Percentiles rank a stretch among this genome's conserved stretches.
These are phyloP conservation scores for Amphiprion percula DNA, from an alignment of 2,113 vertebrate genomes.

Conservation along the genomic window DNA sequence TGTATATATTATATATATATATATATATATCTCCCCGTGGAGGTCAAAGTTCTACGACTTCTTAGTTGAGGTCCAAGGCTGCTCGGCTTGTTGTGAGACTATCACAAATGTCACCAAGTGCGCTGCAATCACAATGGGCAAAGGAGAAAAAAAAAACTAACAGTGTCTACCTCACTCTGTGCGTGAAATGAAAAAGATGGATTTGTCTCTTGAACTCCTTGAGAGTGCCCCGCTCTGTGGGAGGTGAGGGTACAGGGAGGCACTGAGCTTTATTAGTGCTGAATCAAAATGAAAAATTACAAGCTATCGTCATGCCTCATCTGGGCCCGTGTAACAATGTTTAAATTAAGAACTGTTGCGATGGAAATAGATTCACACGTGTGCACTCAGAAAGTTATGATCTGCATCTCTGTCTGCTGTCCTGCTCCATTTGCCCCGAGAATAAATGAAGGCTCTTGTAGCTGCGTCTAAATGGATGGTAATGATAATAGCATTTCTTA, in stretches of 20 bases:
- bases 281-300: conserved; percentile 35
- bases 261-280: conserved; percentile 36
- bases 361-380: not conserved
- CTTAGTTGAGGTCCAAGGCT: conserved; percentile 14
- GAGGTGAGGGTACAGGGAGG: not conserved
- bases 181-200: conserved; percentile 71
- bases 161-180: conserved; percentile 50
- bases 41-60: conserved; percentile 10
- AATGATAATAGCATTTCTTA: conserved; percentile 69
- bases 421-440: conserved; percentile 10
- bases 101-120: conserved; percentile 59
- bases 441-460: conserved; percentile 53
- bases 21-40: not conserved
- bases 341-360: conserved; percentile 10
- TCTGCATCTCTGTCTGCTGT: conserved; percentile 11
- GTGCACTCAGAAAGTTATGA: not conserved
- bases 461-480: conserved; percentile 54
- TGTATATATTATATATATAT: no score
- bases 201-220: conserved; percentile 44
- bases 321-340: not conserved
- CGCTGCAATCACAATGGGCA: conserved; percentile 49
- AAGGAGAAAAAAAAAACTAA: conserved; percentile 20
- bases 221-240: conserved; percentile 20
- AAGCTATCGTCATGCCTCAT: conserved; percentile 7
- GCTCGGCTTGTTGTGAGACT: conserved; percentile 44